Percentiles rank a stretch among this genome's conserved stretches.
These are phyloP conservation scores for Emys orbicularis DNA, from an alignment of 2,797 vertebrate species.

Conservation along the genomic window DNA sequence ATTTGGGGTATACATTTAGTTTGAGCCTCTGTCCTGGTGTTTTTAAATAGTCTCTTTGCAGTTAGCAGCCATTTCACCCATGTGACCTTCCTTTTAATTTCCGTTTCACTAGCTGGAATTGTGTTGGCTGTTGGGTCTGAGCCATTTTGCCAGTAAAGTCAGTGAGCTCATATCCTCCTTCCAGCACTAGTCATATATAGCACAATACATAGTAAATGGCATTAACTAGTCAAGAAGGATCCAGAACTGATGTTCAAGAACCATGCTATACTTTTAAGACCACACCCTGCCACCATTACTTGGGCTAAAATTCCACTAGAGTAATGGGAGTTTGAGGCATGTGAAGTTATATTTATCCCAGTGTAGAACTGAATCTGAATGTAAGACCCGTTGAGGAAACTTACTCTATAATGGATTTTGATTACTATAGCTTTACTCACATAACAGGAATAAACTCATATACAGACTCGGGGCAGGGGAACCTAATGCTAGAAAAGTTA, in stretches of 20 bases:
- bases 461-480: neutral
- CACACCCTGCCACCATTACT: neutral
- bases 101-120: neutral
- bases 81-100: too few relatives aligned
- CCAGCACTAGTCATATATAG: neutral
- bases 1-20: too few relatives aligned
- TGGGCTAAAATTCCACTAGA: neutral
- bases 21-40: too few relatives aligned
- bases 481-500: neutral
- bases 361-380: slow-evolving; percentile 1
- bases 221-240: neutral
- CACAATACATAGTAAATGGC: neutral
- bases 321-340: neutral
- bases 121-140: neutral
- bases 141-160: neutral
- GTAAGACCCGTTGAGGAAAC: neutral
- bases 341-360: neutral
- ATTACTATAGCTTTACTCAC: neutral
- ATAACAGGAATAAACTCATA: neutral
- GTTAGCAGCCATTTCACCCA: too few relatives aligned
- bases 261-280: neutral
- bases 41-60: too few relatives aligned
- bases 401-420: neutral
- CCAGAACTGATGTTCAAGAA: neutral
- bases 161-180: neutral